Percentiles rank a stretch among this genome's conserved stretches.
These are phyloP conservation scores for Leptinotarsa defecta DNA, from an alignment of 1,140 invertebrate genomes.

Conservation along the genomic window DNA sequence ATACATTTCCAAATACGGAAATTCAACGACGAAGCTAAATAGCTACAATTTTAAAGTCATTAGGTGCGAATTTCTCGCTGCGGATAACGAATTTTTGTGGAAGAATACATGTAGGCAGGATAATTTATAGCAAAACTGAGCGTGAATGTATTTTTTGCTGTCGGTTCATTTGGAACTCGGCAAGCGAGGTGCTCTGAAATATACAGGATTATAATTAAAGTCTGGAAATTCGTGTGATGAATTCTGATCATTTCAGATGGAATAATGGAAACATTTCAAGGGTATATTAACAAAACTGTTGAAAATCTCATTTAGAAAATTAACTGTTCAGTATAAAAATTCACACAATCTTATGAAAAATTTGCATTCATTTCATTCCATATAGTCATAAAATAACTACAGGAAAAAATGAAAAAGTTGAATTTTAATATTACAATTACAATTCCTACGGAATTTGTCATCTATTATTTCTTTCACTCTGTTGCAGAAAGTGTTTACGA, in stretches of 20 bases:
- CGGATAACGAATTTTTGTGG: constrained; percentile 22
- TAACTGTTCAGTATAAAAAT: too few species aligned
- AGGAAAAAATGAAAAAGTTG: too few species aligned
- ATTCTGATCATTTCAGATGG: neutral
- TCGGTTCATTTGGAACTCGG: constrained; percentile 15
- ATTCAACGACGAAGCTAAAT: constrained; percentile 18
- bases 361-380: too few species aligned
- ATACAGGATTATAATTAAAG: constrained; percentile 18
- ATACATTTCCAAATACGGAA: constrained; percentile 15
- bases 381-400: too few species aligned
- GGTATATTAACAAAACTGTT: too few species aligned
- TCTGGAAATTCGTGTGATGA: neutral
- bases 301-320: too few species aligned
- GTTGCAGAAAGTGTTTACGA: too few species aligned
- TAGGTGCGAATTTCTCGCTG: constrained; percentile 22
- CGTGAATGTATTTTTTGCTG: constrained; percentile 13
- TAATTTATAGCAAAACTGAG: constrained; percentile 22
- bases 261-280: too few species aligned
- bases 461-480: too few species aligned
- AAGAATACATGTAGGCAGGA: constrained; percentile 23
- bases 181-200: constrained; percentile 9
- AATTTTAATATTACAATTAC: too few species aligned
- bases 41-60: constrained; percentile 25
- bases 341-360: too few species aligned
- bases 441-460: too few species aligned